These are phyloP conservation scores for Adela reaumurella DNA, from an alignment of 2,888 invertebrate genomes.

Conservation along the genomic window DNA sequence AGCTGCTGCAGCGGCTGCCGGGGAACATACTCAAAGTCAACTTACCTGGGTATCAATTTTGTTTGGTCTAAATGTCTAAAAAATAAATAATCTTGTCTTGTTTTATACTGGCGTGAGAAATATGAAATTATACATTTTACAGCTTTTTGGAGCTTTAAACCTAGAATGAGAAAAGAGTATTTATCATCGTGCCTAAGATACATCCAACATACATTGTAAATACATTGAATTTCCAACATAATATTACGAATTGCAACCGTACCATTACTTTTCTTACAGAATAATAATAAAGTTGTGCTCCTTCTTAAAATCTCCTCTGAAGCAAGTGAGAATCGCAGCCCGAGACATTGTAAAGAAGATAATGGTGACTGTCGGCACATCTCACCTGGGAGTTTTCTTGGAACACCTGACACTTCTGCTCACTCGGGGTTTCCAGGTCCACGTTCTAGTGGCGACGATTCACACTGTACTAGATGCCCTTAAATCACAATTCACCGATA, in stretches of 20 bases:
- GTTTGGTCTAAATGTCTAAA: too few relatives aligned
- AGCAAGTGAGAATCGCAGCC: constrained; percentile 80
- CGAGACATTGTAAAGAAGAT: constrained; percentile 92
- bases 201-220: too few relatives aligned
- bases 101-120: too few relatives aligned
- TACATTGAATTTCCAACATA: too few relatives aligned
- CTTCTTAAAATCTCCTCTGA: constrained; percentile 84
- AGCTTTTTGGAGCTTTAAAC: too few relatives aligned
- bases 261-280: too few relatives aligned
- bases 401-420: constrained; percentile 77
- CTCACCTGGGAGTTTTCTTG: constrained; percentile 73
- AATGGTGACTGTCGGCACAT: constrained; percentile 78
- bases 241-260: too few relatives aligned
- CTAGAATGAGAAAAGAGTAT: not conserved
- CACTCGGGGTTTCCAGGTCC: constrained; percentile 88
- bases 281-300: constrained; percentile 86
- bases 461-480: constrained; percentile 77
- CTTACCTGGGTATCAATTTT: constrained; percentile 80
- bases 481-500: constrained; percentile 64
- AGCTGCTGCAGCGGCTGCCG: constrained; percentile 84
- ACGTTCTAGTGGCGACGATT: constrained; percentile 86
- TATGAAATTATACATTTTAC: too few relatives aligned
- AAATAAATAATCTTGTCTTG: too few relatives aligned
- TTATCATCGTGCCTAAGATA: too few relatives aligned
- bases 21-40: constrained; percentile 68